These are phyloP conservation scores for Sebastes iracundus DNA, from an alignment of 2,797 vertebrate genomes.

Conservation along the genomic window DNA sequence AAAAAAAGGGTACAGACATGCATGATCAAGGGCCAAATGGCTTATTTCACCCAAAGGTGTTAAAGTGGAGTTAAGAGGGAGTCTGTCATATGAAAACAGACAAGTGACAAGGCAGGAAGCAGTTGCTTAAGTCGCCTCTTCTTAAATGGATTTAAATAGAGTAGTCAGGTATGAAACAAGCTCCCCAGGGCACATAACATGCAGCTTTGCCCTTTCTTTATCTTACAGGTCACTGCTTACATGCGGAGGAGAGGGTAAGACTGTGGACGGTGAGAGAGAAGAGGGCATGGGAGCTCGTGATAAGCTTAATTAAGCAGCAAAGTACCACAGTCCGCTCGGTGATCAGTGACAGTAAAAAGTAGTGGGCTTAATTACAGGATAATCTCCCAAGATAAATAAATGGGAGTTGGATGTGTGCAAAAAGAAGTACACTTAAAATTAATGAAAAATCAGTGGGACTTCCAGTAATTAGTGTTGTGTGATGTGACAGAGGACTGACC, in stretches of 20 bases:
- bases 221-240: background rate
- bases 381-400: background rate
- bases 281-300: background rate
- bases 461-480: background rate
- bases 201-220: slow-evolving; percentile 1
- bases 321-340: background rate
- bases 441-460: background rate
- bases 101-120: background rate
- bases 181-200: background rate
- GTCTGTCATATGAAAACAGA: background rate
- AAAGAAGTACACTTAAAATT: background rate
- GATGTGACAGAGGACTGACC: slow-evolving; percentile 73
- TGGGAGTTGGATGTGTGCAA: background rate
- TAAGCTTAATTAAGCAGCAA: slow-evolving; percentile 3
- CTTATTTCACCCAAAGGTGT: slow-evolving; percentile 5
- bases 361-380: background rate
- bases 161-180: background rate
- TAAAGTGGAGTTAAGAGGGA: background rate
- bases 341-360: background rate
- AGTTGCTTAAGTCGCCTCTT: background rate
- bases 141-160: slow-evolving; percentile 6
- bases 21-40: slow-evolving; percentile 6
- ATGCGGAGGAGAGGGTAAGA: background rate
- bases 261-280: background rate
- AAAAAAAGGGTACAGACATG: background rate